Evolutionary conservation across 2,113 vertebrate species (phyloP).

Genomic region (Limnothrissa miodon): DNA sequence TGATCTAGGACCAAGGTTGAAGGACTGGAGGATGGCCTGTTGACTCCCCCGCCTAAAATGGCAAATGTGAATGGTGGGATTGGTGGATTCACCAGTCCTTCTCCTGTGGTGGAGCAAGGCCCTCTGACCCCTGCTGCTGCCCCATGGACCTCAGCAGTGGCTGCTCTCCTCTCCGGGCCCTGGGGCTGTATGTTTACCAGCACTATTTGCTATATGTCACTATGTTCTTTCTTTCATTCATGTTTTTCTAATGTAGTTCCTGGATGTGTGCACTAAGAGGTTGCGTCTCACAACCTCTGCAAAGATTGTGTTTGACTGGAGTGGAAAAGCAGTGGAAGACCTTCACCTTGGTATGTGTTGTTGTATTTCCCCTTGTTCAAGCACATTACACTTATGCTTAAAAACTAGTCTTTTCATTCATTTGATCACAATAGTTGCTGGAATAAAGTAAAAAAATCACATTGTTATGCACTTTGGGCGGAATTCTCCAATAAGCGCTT

Average conservation of each 20-base stretch:
- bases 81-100: too few relatives aligned
- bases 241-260: not conserved
- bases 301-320: not conserved
- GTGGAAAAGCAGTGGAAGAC: not conserved
- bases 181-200: too few relatives aligned
- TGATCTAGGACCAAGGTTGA: too few relatives aligned
- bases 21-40: too few relatives aligned
- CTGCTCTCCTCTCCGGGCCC: too few relatives aligned
- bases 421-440: not conserved
- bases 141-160: too few relatives aligned
- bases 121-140: too few relatives aligned
- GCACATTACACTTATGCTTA: not conserved
- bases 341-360: not conserved
- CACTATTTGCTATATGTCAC: not conserved
- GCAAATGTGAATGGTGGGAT: too few relatives aligned
- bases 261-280: constrained; percentile 2
- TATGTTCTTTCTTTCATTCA: not conserved
- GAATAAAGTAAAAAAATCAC: not conserved
- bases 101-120: too few relatives aligned
- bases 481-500: too few relatives aligned
- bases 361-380: not conserved
- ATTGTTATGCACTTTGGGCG: not conserved
- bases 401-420: too few relatives aligned
- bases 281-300: not conserved
- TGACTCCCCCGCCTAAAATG: too few relatives aligned